phyloP scores from a whole-genome alignment of 2,113 vertebrate species.

The Rhynchomys soricoides region DNA sequence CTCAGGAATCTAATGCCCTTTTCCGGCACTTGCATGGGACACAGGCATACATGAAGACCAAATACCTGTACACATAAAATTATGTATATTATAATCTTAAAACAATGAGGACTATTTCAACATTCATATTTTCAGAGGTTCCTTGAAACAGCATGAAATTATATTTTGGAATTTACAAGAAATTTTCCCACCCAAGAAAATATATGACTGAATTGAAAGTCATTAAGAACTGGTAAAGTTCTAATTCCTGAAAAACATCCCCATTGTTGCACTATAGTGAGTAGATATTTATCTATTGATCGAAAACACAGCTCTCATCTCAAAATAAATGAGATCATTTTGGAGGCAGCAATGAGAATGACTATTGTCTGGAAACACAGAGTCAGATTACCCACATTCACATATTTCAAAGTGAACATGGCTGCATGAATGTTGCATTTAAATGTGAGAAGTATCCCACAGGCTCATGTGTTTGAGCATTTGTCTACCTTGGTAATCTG shows the following conservation, averaged over 20 bases:
- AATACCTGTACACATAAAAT: background rate
- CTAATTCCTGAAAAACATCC: background rate
- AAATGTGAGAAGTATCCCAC: background rate
- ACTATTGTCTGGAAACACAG: background rate
- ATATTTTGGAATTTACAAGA: conserved; percentile 21
- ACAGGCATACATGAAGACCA: background rate
- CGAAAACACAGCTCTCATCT: background rate
- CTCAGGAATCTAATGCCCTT: background rate
- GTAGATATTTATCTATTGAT: background rate
- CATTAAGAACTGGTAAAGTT: background rate
- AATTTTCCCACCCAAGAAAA: conserved; percentile 19
- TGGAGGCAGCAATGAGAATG: background rate
- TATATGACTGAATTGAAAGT: background rate
- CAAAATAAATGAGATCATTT: background rate
- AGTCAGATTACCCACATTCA: background rate
- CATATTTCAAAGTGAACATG: background rate
- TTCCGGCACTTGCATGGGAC: background rate
- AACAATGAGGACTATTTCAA: background rate
- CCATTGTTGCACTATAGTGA: background rate
- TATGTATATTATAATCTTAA: background rate
- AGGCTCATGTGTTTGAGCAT: background rate
- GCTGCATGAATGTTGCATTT: background rate
- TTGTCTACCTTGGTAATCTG: background rate
- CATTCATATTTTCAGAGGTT: background rate
- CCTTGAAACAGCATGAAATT: background rate